These are phyloP conservation scores for Machimus atricapillus DNA, from an alignment of 2,888 invertebrate species.

Conservation along the genomic window DNA sequence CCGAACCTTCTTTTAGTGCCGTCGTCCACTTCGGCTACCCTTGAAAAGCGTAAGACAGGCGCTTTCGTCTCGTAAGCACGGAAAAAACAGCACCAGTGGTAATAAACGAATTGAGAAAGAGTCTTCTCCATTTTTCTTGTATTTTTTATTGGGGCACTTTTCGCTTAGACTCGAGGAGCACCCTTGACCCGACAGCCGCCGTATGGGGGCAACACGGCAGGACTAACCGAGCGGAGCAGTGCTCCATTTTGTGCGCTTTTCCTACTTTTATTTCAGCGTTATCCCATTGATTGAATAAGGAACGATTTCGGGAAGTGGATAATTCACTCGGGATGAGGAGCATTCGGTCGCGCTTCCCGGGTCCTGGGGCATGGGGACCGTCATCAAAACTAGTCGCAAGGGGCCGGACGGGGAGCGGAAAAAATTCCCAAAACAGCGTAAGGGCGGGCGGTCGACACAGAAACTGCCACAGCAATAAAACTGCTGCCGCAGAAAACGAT, in stretches of 20 bases:
- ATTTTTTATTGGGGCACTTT: slow-evolving; percentile 23
- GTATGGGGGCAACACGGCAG: background rate
- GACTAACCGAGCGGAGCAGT: slow-evolving; percentile 13
- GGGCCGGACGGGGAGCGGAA: background rate
- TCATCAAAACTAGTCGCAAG: background rate
- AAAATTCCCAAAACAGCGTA: slow-evolving; percentile 62
- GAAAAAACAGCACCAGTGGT: slow-evolving; percentile 38
- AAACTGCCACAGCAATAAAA: slow-evolving; percentile 46
- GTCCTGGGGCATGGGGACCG: background rate
- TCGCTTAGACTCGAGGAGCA: background rate
- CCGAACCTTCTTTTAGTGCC: slow-evolving; percentile 13
- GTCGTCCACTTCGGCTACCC: slow-evolving; percentile 24
- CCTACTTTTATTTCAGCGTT: slow-evolving; percentile 45
- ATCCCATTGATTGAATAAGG: slow-evolving; percentile 47
- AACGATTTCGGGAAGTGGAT: slow-evolving; percentile 43
- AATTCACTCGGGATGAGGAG: slow-evolving; percentile 30
- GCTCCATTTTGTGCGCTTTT: slow-evolving; percentile 35
- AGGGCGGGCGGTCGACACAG: slow-evolving; percentile 66
- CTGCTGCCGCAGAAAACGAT: slow-evolving; percentile 42
- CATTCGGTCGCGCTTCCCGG: background rate
- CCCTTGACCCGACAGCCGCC: background rate
- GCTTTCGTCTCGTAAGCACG: slow-evolving; percentile 47
- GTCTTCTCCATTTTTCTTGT: slow-evolving; percentile 42
- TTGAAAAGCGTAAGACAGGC: slow-evolving; percentile 44
- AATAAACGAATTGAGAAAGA: slow-evolving; percentile 47